Evolutionary conservation across 2,113 vertebrate genomes (phyloP).

Genomic region (Holacanthus passer): DNA sequence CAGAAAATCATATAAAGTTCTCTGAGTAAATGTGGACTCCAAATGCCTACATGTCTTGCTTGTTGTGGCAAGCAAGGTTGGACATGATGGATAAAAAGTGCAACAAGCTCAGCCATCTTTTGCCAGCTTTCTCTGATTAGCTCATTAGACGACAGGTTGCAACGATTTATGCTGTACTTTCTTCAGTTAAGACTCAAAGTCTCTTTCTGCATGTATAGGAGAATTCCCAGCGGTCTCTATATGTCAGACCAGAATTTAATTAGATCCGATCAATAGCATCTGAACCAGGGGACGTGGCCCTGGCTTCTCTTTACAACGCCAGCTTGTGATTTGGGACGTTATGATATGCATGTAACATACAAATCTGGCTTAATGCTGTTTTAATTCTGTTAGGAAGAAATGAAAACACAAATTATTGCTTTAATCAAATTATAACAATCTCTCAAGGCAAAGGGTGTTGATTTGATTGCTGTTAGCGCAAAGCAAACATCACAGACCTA

Average conservation of each 20-base stretch:
- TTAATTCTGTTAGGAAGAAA: slow-evolving; percentile 63
- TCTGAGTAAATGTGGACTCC: background rate
- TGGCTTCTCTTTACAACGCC: background rate
- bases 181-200: background rate
- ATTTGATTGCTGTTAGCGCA: slow-evolving; percentile 30
- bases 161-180: background rate
- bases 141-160: background rate
- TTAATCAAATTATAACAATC: slow-evolving; percentile 36
- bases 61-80: background rate
- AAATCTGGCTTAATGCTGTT: slow-evolving; percentile 39
- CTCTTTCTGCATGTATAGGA: background rate
- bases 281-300: background rate
- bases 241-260: slow-evolving; percentile 26
- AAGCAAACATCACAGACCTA: slow-evolving; percentile 7
- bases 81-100: background rate
- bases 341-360: slow-evolving; percentile 1
- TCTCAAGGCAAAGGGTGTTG: slow-evolving; percentile 19
- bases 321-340: slow-evolving; percentile 29
- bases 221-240: background rate
- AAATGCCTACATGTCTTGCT: background rate
- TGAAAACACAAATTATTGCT: slow-evolving; percentile 52
- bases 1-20: background rate
- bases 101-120: background rate
- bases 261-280: slow-evolving; percentile 22
- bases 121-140: background rate